Conservation (phyloP, 1,140 invertebrate genomes). For the Pseudoatta argentina region DNA sequence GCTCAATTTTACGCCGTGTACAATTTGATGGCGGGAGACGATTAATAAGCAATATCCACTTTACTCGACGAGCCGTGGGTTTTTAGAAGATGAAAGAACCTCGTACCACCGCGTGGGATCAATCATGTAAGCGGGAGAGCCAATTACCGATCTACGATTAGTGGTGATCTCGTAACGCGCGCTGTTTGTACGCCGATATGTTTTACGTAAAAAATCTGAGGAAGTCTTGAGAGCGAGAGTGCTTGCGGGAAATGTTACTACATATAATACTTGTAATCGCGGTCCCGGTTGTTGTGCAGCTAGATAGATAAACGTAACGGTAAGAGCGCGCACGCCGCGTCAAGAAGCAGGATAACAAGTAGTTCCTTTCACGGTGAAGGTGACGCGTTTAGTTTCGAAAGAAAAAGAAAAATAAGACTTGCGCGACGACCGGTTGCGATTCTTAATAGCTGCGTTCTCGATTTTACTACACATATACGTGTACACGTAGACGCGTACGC, state of each 20-base stretch:
- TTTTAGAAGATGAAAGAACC: constrained; percentile 55
- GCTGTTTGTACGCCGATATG: constrained; percentile 1
- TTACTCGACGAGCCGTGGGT: constrained; percentile 30
- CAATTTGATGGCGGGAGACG: constrained; percentile 41
- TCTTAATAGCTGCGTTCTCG: constrained; percentile 50
- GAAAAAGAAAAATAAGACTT: constrained; percentile 42
- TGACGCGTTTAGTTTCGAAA: constrained; percentile 48
- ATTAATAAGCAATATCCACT: constrained; percentile 50
- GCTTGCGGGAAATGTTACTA: neutral
- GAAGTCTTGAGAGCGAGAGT: constrained; percentile 23
- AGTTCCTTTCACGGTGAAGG: constrained; percentile 72
- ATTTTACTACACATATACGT: neutral
- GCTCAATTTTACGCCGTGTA: constrained; percentile 43
- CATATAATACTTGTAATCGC: neutral
- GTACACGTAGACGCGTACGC: neutral
- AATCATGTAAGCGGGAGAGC: constrained; percentile 49
- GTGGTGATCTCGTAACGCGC: constrained; percentile 41
- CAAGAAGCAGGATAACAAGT: constrained; percentile 28
- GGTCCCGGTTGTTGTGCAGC: neutral
- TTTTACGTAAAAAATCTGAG: constrained; percentile 25
- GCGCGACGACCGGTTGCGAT: constrained; percentile 34
- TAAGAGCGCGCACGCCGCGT: neutral
- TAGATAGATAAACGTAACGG: constrained; percentile 41
- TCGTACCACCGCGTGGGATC: constrained; percentile 46
- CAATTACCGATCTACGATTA: constrained; percentile 60